Evolutionary conservation across 2,888 invertebrate genomes (phyloP).

Genomic region (Maniola hyperantus): DNA sequence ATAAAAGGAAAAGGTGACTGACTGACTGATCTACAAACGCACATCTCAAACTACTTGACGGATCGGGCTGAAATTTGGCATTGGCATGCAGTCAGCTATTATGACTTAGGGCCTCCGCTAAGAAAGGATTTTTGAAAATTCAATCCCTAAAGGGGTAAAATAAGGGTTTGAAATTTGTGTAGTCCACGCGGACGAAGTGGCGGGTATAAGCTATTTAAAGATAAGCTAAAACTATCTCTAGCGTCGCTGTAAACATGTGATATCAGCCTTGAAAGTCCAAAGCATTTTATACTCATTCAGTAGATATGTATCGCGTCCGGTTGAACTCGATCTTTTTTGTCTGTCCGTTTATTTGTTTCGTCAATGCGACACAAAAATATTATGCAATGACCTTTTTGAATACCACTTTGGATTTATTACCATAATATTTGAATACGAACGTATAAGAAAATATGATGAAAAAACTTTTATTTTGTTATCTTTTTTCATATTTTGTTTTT

Average conservation of each 20-base stretch:
- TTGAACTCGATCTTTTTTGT: slow-evolving; percentile 43
- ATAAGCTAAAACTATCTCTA: slow-evolving; percentile 1
- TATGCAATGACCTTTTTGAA: slow-evolving; percentile 20
- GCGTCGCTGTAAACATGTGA: background rate
- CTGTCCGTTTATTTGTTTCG: slow-evolving; percentile 43
- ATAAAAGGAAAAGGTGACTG: too few relatives aligned
- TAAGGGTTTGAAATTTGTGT: too few relatives aligned
- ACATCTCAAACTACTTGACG: too few relatives aligned
- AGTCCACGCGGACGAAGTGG: too few relatives aligned
- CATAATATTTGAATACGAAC: background rate
- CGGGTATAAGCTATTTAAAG: background rate
- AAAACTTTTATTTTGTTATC: too few relatives aligned
- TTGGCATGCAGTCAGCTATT: too few relatives aligned
- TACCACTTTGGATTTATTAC: slow-evolving; percentile 13
- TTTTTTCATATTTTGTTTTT: too few relatives aligned
- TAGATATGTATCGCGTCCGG: slow-evolving; percentile 39
- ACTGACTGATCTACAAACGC: too few relatives aligned
- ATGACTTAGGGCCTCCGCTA: too few relatives aligned
- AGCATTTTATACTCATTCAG: slow-evolving; percentile 36
- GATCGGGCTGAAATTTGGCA: too few relatives aligned
- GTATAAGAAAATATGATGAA: background rate
- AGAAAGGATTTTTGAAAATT: too few relatives aligned
- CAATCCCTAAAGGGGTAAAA: too few relatives aligned
- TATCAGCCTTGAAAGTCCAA: background rate
- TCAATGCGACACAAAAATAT: slow-evolving; percentile 35